phyloP scores from a whole-genome alignment of 1,140 invertebrate species.

The Dryas iulia region DNA sequence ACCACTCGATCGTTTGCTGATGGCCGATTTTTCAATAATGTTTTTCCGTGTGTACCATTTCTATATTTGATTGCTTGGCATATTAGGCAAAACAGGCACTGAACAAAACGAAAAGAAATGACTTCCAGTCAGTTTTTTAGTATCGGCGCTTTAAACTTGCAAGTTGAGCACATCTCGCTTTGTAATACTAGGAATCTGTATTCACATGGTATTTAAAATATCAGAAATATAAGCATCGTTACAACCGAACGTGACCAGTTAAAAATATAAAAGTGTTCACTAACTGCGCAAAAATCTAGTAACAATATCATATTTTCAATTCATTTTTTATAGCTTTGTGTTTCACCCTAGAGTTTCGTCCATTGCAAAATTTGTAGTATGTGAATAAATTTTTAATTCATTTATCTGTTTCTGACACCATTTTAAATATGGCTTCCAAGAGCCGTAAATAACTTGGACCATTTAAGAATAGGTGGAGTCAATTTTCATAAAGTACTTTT shows the following conservation, averaged over 20 bases:
- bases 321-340: too few species aligned
- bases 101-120: neutral
- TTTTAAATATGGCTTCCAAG: neutral
- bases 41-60: conserved; percentile 1
- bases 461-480: too few species aligned
- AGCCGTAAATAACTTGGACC: neutral
- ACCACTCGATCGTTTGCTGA: conserved; percentile 18
- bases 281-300: neutral
- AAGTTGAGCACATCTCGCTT: too few species aligned
- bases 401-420: neutral
- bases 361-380: neutral
- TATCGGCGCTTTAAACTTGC: too few species aligned
- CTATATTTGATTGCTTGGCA: neutral
- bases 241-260: too few species aligned
- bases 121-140: too few species aligned
- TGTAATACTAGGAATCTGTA: too few species aligned
- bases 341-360: neutral
- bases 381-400: neutral
- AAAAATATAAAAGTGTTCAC: too few species aligned
- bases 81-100: neutral
- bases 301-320: neutral
- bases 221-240: too few species aligned
- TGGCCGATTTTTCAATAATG: conserved; percentile 11
- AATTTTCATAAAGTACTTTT: too few species aligned
- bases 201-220: too few species aligned